These are phyloP conservation scores for Copsychus sechellarum DNA, from an alignment of 2,113 vertebrate genomes.

Conservation along the genomic window DNA sequence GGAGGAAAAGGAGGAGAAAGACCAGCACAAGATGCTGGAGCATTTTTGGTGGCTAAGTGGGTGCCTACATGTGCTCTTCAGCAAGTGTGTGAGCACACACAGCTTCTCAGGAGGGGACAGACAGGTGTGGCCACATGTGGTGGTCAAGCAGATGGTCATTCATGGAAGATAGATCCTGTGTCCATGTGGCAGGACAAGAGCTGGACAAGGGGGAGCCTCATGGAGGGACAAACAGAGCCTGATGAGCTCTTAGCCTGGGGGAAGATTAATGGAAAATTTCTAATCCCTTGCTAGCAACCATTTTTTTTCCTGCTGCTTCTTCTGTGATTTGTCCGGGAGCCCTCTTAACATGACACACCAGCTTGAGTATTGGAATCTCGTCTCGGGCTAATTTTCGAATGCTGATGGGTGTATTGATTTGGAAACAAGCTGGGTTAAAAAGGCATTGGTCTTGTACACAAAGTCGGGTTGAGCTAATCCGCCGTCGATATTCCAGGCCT, in stretches of 20 bases:
- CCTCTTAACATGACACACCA: conserved; percentile 64
- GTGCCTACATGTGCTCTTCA: fast-evolving
- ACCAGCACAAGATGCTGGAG: neutral
- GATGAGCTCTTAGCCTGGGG: neutral
- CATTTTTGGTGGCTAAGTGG: neutral
- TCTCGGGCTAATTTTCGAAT: conserved; percentile 79
- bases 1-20: neutral
- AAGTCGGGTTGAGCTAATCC: conserved; percentile 73
- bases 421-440: conserved; percentile 79
- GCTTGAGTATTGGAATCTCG: conserved; percentile 75
- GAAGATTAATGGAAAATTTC: conserved; percentile 49
- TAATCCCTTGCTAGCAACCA: conserved; percentile 40
- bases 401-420: conserved; percentile 80
- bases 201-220: neutral
- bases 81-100: fast-evolving
- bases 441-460: conserved; percentile 74
- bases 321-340: conserved; percentile 47
- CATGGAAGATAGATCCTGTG: fast-evolving
- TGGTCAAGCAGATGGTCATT: neutral
- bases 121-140: fast-evolving
- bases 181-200: fast-evolving
- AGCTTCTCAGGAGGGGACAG: neutral
- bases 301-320: neutral
- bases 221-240: neutral
- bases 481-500: conserved; percentile 68